Base-by-base conservation (phyloP, 2,797 vertebrate species). In the Myotis myotis region DNA sequence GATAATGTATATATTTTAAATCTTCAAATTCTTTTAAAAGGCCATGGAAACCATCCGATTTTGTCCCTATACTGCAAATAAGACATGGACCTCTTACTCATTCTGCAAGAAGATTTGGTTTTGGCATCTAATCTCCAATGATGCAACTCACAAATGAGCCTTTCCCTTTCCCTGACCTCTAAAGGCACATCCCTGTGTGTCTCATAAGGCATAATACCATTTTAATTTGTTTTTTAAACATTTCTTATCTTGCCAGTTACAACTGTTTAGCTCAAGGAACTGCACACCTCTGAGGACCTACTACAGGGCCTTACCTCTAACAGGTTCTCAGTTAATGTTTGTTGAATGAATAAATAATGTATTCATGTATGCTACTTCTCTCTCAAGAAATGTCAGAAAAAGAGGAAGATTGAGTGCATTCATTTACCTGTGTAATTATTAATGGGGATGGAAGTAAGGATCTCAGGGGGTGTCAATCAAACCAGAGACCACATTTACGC, bases 1-100 rank as follows among this genome's bases (percentile, higher is more conserved):
- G 89, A 88, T 38, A 87, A 87, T 62, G 12, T 62, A 47, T 78
- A 55, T 10, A 71, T 92, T 94, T 93, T 76, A 96, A 91, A 95
- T 71, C 60, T 93, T 85, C 28, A 83, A 80, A 89, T 94, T 96
- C 51, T 79, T 96, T 96, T 90, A 70, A 95, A 95, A 94, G 78
- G 64, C 72, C 60, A 80, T 55, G 53, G 85, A 92, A 95, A 76
- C n/a, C 22, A 88, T 55, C 70, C 7, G 38, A n/a, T 53, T 94
- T 93, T 87, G 64, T 91, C 17, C 33, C 15, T 28, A 13, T 11
- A 72, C 19, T 82, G 62, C 38, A 94, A 93, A 81, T 71, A 89
- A 91, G 76, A 78, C n/a, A 47, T 4, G 28, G n/a, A 71, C 89
- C 89, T 91, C 66, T 81, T 87, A 72, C 11, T 49, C 22, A 60